phyloP scores from a whole-genome alignment of 2,888 invertebrate genomes.

The Podotricha telesiphe region DNA sequence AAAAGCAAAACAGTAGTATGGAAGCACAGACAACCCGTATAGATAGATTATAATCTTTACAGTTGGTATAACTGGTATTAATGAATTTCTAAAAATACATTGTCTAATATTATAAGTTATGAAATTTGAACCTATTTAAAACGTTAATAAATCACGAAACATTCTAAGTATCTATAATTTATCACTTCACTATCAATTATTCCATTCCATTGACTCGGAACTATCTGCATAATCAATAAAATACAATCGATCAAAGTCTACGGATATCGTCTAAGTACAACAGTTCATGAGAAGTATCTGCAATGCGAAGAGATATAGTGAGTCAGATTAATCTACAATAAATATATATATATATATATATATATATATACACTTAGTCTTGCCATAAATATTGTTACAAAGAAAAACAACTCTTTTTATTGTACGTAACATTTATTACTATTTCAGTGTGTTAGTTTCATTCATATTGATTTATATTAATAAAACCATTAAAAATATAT shows the following conservation, averaged over 20 bases:
- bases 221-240: slow-evolving; percentile 6
- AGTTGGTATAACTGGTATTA: not conserved
- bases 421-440: too few species aligned
- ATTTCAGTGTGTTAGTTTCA: too few species aligned
- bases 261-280: not conserved
- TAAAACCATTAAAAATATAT: too few species aligned
- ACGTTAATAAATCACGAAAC: not conserved
- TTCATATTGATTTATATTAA: too few species aligned
- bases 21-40: not conserved
- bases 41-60: too few species aligned
- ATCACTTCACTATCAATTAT: slow-evolving; percentile 28
- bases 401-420: too few species aligned
- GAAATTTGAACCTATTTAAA: not conserved
- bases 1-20: not conserved
- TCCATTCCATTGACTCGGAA: slow-evolving; percentile 1
- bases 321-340: not conserved
- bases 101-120: not conserved
- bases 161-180: slow-evolving; percentile 21
- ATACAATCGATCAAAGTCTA: slow-evolving; percentile 8
- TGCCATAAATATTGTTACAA: too few species aligned
- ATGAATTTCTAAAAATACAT: not conserved
- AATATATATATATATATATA: not conserved
- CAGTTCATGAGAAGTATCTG: not conserved
- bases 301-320: not conserved
- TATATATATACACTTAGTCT: too few species aligned